phyloP scores from a whole-genome alignment of 2,113 vertebrate species.

The Oreochromis niloticus region DNA sequence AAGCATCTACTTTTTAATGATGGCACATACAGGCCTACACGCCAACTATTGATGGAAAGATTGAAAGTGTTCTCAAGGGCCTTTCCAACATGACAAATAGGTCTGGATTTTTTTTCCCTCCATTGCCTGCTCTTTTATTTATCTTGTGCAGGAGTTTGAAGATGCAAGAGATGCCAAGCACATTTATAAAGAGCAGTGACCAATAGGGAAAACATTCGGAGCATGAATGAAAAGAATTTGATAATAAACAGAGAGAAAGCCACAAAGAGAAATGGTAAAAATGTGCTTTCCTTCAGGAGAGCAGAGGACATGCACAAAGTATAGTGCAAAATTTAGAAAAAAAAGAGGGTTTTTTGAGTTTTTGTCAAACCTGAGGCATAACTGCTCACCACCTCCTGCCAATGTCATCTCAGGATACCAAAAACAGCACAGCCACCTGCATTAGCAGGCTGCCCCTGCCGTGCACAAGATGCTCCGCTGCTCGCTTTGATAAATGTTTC shows the following conservation, averaged over 20 bases:
- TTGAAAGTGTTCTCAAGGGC: conserved; percentile 61
- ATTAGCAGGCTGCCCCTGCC: conserved; percentile 26
- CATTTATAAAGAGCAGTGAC: conserved; percentile 45
- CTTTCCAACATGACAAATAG: conserved; percentile 56
- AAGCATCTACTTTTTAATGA: conserved; percentile 60
- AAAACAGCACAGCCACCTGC: conserved; percentile 31
- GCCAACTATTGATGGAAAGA: conserved; percentile 62
- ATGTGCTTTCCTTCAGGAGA: neutral
- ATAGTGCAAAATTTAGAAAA: neutral
- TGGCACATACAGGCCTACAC: conserved; percentile 31
- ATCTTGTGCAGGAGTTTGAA: conserved; percentile 25
- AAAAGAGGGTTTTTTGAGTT: conserved; percentile 15
- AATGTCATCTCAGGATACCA: neutral
- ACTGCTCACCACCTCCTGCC: neutral
- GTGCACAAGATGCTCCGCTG: neutral
- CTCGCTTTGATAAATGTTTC: conserved; percentile 55
- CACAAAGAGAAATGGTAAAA: neutral
- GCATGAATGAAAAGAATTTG: conserved; percentile 31
- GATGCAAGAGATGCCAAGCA: conserved; percentile 30
- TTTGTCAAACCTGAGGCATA: neutral
- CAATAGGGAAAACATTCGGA: conserved; percentile 35
- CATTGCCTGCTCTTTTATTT: conserved; percentile 46
- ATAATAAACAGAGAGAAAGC: conserved; percentile 11
- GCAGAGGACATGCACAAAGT: neutral
- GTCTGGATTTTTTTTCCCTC: conserved; percentile 29